Base-by-base conservation (phyloP, 2,113 vertebrate species). In the Murina feae region DNA sequence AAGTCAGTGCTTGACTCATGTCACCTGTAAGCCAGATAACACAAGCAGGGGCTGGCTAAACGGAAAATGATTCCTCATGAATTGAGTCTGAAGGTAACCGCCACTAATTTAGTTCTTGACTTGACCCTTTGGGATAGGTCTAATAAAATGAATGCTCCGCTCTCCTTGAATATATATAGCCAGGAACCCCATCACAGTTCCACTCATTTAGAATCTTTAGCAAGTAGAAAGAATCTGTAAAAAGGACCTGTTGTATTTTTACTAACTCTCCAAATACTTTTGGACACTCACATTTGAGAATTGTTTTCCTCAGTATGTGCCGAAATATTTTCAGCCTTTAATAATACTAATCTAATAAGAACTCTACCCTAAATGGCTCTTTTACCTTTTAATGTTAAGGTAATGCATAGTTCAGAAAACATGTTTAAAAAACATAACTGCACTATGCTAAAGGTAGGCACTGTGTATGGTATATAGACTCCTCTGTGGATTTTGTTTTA, bases 361-460 rank as follows among this genome's bases (percentile, higher is more conserved):
- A 85, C 60, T 53, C 10, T 79, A n/a, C n/a, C 65, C 85, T 95
- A 97, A 97, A 97, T 98, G 35, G 65, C 55, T 91, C 8, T 81
- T 72, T 65, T 21, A 39, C 30, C 32, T 81, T 79, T 49, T 51
- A 80, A 47, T n/a, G 18, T 63, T 76, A 76, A 28, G 17, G 16
- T 39, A 42, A 75, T 81, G 9, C 5, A 82, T 23, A 74, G 65
- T 71, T 89, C 79, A 78, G 44, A 81, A 69, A 49, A 42, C 18
- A 35, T 69, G 58, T 37, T 66, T 55, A 5, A n/a, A 47, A 65
- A 82, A n/a, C 1, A 16, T 35, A 58, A 42, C 2, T 65, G 8
- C 51, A 12, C 63, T 55, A 39, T 86, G 53, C 63, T 78, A 71
- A 35, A 49, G 5, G 32, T 30, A 18, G 60, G 25, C 23, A 17